phyloP scores from a whole-genome alignment of 2,888 invertebrate genomes.

The Cylloceria caligata region DNA sequence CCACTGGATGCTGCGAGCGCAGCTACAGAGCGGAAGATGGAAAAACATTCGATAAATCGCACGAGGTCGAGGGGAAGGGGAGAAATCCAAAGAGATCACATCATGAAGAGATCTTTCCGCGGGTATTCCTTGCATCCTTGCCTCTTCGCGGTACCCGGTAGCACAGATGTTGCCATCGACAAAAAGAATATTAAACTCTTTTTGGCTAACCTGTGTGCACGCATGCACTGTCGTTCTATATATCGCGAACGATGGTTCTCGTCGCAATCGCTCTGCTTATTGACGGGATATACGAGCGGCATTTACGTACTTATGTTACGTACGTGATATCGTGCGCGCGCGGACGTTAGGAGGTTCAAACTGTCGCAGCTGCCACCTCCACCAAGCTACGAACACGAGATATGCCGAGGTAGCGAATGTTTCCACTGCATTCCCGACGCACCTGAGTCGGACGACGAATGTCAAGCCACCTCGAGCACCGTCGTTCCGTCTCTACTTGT shows the following conservation, averaged over 20 bases:
- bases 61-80: neutral
- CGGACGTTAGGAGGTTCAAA: slow-evolving; percentile 37
- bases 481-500: slow-evolving; percentile 17
- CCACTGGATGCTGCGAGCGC: neutral
- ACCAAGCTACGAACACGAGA: slow-evolving; percentile 1
- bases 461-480: slow-evolving; percentile 11
- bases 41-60: slow-evolving; percentile 56
- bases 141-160: slow-evolving; percentile 13
- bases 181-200: slow-evolving; percentile 55
- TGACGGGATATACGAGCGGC: slow-evolving; percentile 39
- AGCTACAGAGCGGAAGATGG: slow-evolving; percentile 15
- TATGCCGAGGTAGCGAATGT: slow-evolving; percentile 21
- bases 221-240: slow-evolving; percentile 2
- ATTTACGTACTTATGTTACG: slow-evolving; percentile 57
- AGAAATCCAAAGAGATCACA: slow-evolving; percentile 30
- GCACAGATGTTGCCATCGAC: slow-evolving; percentile 48
- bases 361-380: slow-evolving; percentile 57
- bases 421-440: slow-evolving; percentile 37
- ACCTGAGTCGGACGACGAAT: slow-evolving; percentile 32
- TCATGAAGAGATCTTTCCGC: slow-evolving; percentile 52
- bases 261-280: slow-evolving; percentile 22
- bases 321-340: slow-evolving; percentile 38
- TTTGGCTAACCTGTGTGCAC: slow-evolving; percentile 14
- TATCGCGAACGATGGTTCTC: slow-evolving; percentile 7
- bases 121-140: slow-evolving; percentile 3